These are phyloP conservation scores for Rhyacichthys aspro DNA, from an alignment of 2,797 vertebrate species.

Conservation along the genomic window DNA sequence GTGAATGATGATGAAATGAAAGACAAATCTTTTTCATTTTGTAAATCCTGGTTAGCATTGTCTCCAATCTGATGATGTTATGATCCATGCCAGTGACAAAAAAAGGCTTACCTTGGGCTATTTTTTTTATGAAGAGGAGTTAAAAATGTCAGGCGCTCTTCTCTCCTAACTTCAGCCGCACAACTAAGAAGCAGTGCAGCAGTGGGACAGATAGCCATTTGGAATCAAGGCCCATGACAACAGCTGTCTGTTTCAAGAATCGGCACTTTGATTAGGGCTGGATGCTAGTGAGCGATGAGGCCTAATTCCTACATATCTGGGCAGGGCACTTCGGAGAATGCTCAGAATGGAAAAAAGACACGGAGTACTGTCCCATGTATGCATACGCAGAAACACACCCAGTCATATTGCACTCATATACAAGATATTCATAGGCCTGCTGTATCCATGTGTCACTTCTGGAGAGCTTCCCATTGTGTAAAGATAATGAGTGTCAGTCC, in stretches of 20 bases:
- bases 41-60: conserved; percentile 42
- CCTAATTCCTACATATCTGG: conserved; percentile 83
- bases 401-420: conserved; percentile 46
- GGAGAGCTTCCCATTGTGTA: conserved; percentile 72
- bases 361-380: conserved; percentile 51
- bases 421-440: conserved; percentile 65
- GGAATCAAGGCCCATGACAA: conserved; percentile 84
- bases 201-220: conserved; percentile 75
- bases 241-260: conserved; percentile 87
- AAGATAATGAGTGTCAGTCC: conserved; percentile 15
- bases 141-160: conserved; percentile 47
- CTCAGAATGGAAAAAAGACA: conserved; percentile 65
- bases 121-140: conserved; percentile 57
- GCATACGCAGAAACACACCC: conserved; percentile 44
- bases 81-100: conserved; percentile 41
- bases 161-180: conserved; percentile 66
- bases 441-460: conserved; percentile 74
- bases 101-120: conserved; percentile 74
- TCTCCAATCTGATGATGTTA: conserved; percentile 23
- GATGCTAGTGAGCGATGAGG: conserved; percentile 77
- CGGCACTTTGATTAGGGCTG: conserved; percentile 85
- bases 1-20: background rate
- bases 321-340: conserved; percentile 77
- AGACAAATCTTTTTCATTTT: too few relatives aligned
- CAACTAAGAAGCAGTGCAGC: conserved; percentile 69